These are phyloP conservation scores for Peromyscus leucopus DNA, from an alignment of 2,113 vertebrate species.

Conservation along the genomic window DNA sequence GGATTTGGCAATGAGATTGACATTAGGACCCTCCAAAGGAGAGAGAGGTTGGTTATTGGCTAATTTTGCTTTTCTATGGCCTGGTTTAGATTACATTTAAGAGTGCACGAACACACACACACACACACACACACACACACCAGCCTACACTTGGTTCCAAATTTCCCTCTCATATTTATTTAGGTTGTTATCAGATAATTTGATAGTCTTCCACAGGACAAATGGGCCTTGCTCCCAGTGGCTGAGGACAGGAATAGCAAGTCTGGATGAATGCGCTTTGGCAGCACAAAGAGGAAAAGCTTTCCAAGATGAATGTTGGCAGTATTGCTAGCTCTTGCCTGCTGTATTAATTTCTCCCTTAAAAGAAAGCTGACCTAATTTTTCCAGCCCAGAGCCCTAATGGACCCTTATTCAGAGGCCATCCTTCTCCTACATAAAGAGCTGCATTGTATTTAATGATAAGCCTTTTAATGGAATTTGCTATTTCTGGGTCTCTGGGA, in stretches of 20 bases:
- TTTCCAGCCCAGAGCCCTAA: conserved; percentile 70
- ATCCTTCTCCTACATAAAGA: conserved; percentile 76
- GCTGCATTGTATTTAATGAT: conserved; percentile 78
- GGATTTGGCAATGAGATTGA: not conserved
- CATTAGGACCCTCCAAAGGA: not conserved
- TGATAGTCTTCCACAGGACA: conserved; percentile 55
- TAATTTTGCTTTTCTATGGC: conserved; percentile 2
- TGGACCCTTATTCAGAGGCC: conserved; percentile 71
- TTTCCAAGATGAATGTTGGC: conserved; percentile 38
- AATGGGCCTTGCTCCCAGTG: conserved; percentile 61
- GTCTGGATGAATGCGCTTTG: conserved; percentile 48
- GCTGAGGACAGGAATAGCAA: conserved; percentile 60
- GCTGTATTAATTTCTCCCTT: conserved; percentile 59
- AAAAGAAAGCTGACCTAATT: conserved; percentile 80
- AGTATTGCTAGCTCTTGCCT: not conserved
- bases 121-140: not conserved
- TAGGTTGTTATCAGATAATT: conserved; percentile 44
- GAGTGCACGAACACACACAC: fast-evolving
- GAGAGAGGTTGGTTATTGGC: not conserved
- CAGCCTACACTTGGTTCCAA: not conserved
- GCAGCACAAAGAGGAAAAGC: conserved; percentile 60
- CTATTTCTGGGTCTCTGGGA: conserved; percentile 79
- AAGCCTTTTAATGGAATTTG: conserved; percentile 80
- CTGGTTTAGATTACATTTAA: not conserved
- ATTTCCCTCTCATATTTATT: conserved; percentile 40